Conservation (phyloP, 2,113 vertebrate genomes). For the Neodontobutis hainanensis region DNA sequence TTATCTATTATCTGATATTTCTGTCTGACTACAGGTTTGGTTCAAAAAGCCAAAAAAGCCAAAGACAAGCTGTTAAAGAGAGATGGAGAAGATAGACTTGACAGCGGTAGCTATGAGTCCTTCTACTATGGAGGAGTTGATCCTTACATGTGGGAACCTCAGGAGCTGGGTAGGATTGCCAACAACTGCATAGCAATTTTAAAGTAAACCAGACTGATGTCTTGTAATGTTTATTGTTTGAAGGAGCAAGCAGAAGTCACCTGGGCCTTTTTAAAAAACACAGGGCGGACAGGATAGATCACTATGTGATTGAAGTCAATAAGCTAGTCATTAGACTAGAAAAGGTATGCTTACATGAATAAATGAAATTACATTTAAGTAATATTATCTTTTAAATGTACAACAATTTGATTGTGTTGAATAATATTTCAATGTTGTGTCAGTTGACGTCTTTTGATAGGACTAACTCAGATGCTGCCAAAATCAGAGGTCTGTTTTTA, state of each 20-base stretch:
- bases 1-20: neutral
- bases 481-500: conserved; percentile 88
- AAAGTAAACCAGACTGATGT: neutral
- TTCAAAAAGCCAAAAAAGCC: conserved; percentile 95
- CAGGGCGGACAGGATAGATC: conserved; percentile 94
- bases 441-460: conserved; percentile 97
- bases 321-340: conserved; percentile 97
- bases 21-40: conserved; percentile 79
- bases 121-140: conserved; percentile 95
- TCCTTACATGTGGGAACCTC: conserved; percentile 97
- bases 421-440: conserved; percentile 11
- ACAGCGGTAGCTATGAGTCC: conserved; percentile 87
- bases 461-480: conserved; percentile 86
- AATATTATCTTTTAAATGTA: neutral
- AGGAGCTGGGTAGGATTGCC: conserved; percentile 89
- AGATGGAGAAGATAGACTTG: conserved; percentile 87
- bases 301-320: conserved; percentile 98
- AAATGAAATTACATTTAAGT: neutral
- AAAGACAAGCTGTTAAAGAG: conserved; percentile 92
- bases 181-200: neutral
- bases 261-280: conserved; percentile 93
- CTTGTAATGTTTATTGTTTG: neutral
- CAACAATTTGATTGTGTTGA: neutral
- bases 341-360: conserved; percentile 81
- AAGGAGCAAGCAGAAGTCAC: conserved; percentile 89